Base-by-base conservation (phyloP, 2,888 invertebrate genomes). In the Mellilla xanthometata region DNA sequence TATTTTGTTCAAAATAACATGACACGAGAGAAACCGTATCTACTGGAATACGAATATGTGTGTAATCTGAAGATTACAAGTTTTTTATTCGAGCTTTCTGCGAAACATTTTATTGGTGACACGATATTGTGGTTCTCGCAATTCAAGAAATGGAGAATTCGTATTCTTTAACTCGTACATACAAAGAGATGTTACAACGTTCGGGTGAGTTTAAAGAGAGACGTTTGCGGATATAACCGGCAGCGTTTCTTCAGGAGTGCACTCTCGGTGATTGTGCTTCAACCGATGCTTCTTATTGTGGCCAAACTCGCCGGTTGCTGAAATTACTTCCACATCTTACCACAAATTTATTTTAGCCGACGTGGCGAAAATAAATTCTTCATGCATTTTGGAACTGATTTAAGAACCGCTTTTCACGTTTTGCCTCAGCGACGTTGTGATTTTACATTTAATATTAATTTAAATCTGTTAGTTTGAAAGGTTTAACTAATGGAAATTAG, bases 261-360 rank as follows among this genome's bases (percentile, higher is more conserved):
- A 76, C 77, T 78, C 65, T 68, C 65, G 29, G 50, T 71, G 76
- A 77, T 77, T 77, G 72, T 73, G 64, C 62, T 68, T 63, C 62
- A 67, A 66, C 68, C 65, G 60, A 61, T 52, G 49, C 59, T 58
- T 63, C 60, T 59, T 65, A 63, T 69, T 62, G 59, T 63, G 50
- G 54, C 44, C 42, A 56, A 56, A 44, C 48, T 52, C 50, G 46
- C 51, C 54, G 43, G 49, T 52, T 50, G 52, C 56, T 13, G 36
- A 39, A 39, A 39, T 43, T 38, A 27, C 15, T 9, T 24, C 13
- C 24, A 39, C 10, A 31, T 38, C 29, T 12, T 12, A 12, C 23
- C 2, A 2, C 6, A 29, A 23, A 22, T 29, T 8, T n/a, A 29
- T 29, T 36, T 19, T 38, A 26, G 19, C 11, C 11, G 3, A 10